Conservation (phyloP, 2,113 vertebrate genomes). For the Tragelaphus scriptus region DNA sequence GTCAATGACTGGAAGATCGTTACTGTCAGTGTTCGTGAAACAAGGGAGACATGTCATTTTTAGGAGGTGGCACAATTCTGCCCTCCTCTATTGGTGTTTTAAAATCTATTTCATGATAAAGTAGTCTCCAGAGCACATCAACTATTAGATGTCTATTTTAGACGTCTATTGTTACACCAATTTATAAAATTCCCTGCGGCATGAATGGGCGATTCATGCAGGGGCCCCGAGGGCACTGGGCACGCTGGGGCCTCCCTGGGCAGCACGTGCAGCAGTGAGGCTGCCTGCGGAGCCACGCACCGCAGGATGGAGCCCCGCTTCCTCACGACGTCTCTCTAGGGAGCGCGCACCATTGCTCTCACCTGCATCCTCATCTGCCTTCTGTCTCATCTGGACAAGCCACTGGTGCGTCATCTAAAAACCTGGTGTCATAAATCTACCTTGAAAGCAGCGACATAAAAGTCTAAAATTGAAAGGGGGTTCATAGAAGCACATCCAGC, state of each 20-base stretch:
- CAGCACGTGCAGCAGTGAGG: background rate
- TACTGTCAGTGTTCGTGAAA: background rate
- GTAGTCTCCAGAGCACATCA: background rate
- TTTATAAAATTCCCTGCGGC: background rate
- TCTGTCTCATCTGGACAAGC: background rate
- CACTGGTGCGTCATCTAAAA: accelerated
- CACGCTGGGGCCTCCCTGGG: background rate
- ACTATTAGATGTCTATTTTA: background rate
- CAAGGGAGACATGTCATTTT: background rate
- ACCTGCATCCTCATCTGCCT: background rate
- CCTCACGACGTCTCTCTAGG: background rate
- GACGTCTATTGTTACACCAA: background rate
- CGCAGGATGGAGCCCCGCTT: background rate
- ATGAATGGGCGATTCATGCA: accelerated
- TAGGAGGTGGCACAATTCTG: conserved; percentile 14
- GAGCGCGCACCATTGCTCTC: background rate
- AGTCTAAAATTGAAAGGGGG: background rate
- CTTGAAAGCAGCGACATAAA: background rate
- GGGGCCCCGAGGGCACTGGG: background rate
- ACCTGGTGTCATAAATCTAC: background rate
- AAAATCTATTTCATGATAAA: background rate
- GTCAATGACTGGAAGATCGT: background rate
- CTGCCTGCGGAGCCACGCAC: too few species aligned
- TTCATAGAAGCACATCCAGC: background rate
- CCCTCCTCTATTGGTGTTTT: background rate